A percentile compares a stretch with the other conserved stretches of the same genome.
These are phyloP conservation scores for Atta cephalotes DNA, from an alignment of 1,140 invertebrate species.

Conservation along the genomic window DNA sequence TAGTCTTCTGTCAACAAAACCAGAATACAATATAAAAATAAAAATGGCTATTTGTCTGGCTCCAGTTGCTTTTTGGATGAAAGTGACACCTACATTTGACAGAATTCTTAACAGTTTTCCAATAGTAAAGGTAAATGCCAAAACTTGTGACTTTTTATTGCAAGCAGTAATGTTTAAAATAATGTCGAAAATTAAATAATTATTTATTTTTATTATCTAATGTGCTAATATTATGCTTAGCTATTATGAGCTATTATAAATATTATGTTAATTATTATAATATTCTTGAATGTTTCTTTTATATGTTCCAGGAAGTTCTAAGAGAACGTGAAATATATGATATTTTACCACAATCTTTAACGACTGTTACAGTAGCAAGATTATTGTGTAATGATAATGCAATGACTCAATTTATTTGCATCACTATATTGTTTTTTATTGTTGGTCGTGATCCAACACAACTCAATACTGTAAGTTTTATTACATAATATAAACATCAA, in stretches of 20 bases:
- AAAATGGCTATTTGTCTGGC: slow-evolving; percentile 85
- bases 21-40: slow-evolving; percentile 87
- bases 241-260: background rate
- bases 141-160: slow-evolving; percentile 38
- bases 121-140: background rate
- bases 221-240: background rate
- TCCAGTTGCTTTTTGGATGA: slow-evolving; percentile 84
- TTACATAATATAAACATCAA: background rate
- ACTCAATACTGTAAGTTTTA: slow-evolving; percentile 18
- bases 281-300: slow-evolving; percentile 13
- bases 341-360: background rate
- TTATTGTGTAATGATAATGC: slow-evolving; percentile 1
- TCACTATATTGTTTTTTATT: background rate
- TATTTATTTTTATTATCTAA: background rate
- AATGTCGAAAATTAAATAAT: background rate
- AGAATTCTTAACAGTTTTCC: slow-evolving; percentile 11
- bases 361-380: background rate
- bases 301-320: slow-evolving; percentile 2
- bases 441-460: slow-evolving; percentile 13
- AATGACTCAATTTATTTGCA: slow-evolving; percentile 2
- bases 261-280: background rate
- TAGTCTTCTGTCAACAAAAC: slow-evolving; percentile 67
- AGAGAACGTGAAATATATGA: background rate
- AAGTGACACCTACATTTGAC: slow-evolving; percentile 42
- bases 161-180: background rate